Evolutionary conservation across 1,140 invertebrate genomes (phyloP).

Genomic region (Triops cancriformis): DNA sequence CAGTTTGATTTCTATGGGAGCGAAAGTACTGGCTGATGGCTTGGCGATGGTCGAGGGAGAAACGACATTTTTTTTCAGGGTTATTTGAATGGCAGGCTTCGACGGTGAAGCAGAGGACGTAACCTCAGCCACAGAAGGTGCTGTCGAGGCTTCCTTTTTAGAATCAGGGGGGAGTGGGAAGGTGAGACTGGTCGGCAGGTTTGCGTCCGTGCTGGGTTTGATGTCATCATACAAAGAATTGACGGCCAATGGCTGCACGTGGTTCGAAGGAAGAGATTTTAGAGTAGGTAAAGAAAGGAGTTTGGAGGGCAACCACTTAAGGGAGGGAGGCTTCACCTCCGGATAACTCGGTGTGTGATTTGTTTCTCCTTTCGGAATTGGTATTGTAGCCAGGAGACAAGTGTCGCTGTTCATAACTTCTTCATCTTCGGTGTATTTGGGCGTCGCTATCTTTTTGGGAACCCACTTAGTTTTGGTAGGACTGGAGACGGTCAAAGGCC

Average conservation of each 20-base stretch:
- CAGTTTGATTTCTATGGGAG: neutral
- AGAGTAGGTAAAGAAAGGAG: neutral
- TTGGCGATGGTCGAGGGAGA: neutral
- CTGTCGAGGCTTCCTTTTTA: neutral
- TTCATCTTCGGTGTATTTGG: neutral
- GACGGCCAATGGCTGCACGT: neutral
- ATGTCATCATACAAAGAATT: neutral
- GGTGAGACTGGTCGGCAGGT: neutral
- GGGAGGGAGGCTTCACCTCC: neutral
- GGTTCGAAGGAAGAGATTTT: neutral
- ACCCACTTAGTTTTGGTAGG: neutral
- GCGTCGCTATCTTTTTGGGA: conserved; percentile 10
- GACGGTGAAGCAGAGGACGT: neutral
- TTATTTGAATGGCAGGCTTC: neutral
- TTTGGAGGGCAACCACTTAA: neutral
- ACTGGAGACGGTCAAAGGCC: neutral
- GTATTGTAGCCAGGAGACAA: neutral
- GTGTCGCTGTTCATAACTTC: neutral
- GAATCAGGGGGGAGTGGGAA: neutral
- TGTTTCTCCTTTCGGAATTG: neutral
- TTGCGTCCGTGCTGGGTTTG: neutral
- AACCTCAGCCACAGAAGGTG: neutral
- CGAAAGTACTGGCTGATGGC: neutral
- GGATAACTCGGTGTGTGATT: neutral
- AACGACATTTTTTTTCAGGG: neutral